Percentiles rank a stretch among this genome's conserved stretches.
phyloP scores from a whole-genome alignment of 2,888 invertebrate genomes.

The Lypha dubia region DNA sequence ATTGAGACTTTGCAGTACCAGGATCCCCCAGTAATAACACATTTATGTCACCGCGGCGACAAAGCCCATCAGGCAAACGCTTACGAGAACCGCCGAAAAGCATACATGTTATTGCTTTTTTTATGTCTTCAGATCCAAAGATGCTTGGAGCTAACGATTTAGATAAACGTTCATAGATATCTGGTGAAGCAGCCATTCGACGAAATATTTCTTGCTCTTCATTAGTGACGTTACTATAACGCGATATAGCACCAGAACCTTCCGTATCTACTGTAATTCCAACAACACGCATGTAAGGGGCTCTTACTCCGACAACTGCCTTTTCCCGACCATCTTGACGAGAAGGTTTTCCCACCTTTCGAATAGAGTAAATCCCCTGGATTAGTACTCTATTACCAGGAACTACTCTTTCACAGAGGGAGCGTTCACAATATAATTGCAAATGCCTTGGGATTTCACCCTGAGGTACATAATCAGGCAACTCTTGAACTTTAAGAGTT shows the following conservation, averaged over 20 bases:
- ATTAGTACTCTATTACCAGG: slow-evolving; percentile 97
- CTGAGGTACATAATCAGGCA: slow-evolving; percentile 94
- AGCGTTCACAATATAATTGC: slow-evolving; percentile 96
- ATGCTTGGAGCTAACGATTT: slow-evolving; percentile 98
- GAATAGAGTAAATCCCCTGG: slow-evolving; percentile 98
- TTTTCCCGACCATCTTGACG: slow-evolving; percentile 90
- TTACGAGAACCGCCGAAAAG: slow-evolving; percentile 96
- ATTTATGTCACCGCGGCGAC: slow-evolving; percentile 98
- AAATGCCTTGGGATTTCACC: slow-evolving; percentile 99
- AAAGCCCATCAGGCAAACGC: slow-evolving; percentile 96
- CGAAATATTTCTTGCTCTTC: slow-evolving; percentile 88
- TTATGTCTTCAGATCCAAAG: slow-evolving; percentile 96
- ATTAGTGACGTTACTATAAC: slow-evolving; percentile 84
- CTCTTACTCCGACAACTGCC: slow-evolving; percentile 94
- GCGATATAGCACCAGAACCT: slow-evolving; percentile 87
- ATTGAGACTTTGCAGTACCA: slow-evolving; percentile 99
- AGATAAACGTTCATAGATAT: slow-evolving; percentile 94
- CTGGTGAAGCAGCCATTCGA: slow-evolving; percentile 91
- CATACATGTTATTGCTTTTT: slow-evolving; percentile 97
- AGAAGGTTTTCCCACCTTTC: slow-evolving; percentile 88
- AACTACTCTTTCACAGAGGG: slow-evolving; percentile 95
- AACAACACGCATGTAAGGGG: slow-evolving; percentile 96
- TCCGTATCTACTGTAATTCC: slow-evolving; percentile 95
- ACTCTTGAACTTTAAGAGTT: slow-evolving; percentile 97
- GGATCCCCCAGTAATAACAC: slow-evolving; percentile 97